These are phyloP conservation scores for Cossypha caffra DNA, from an alignment of 2,797 vertebrate species.

Conservation along the genomic window DNA sequence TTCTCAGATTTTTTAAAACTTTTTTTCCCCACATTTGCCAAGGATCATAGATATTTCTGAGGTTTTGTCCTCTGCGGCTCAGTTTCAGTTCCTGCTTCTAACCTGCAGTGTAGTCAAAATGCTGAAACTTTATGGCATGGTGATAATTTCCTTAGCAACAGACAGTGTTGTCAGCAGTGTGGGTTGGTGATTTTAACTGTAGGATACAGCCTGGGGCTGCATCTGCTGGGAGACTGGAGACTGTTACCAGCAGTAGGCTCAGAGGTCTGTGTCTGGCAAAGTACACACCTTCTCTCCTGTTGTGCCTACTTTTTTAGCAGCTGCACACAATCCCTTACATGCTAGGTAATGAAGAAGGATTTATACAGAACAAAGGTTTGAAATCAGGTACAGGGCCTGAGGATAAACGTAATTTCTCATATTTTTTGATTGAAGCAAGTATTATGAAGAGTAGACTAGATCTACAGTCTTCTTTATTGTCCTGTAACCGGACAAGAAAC, in stretches of 20 bases:
- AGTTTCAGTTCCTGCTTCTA: slow-evolving; percentile 1
- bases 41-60: neutral
- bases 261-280: neutral
- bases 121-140: slow-evolving; percentile 6
- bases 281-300: neutral
- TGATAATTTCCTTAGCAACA: slow-evolving; percentile 45
- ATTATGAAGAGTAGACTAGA: neutral
- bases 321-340: neutral
- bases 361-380: neutral
- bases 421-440: neutral
- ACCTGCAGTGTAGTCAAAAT: slow-evolving; percentile 27
- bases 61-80: neutral
- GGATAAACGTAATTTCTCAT: neutral
- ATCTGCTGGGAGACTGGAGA: neutral
- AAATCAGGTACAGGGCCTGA: neutral
- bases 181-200: neutral
- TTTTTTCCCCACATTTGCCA: neutral
- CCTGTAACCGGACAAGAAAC: neutral
- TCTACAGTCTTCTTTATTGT: neutral
- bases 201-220: neutral
- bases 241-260: neutral
- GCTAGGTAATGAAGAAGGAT: neutral
- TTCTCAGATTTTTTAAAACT: neutral
- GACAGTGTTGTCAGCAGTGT: neutral
- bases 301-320: neutral